Percentiles rank a stretch among this genome's conserved stretches.
These are phyloP conservation scores for Philereme transversata DNA, from an alignment of 2,888 invertebrate species.

Conservation along the genomic window DNA sequence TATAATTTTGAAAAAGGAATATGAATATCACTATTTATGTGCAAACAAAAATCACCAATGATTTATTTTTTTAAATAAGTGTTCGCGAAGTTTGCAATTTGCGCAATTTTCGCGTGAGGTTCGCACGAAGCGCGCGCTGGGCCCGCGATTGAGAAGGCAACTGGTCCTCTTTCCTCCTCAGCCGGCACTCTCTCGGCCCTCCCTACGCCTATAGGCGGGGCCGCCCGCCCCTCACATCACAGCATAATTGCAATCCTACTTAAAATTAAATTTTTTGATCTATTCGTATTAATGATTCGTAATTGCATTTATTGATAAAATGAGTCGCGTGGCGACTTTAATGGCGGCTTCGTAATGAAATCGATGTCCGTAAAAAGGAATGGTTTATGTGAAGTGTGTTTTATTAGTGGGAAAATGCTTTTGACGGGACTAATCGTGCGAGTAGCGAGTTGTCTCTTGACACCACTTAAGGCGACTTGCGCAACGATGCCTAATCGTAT, in stretches of 20 bases:
- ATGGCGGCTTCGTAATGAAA: constrained; percentile 45
- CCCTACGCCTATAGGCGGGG: constrained; percentile 76
- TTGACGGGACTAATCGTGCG: constrained; percentile 25
- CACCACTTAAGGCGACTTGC: no score
- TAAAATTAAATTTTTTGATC: constrained; percentile 68
- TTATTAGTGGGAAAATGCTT: constrained; percentile 20
- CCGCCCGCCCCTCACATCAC: constrained; percentile 53
- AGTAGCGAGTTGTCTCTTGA: constrained; percentile 16
- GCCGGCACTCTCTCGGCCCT: constrained; percentile 62
- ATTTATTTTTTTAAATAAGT: not conserved
- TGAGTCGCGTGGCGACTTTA: constrained; percentile 37
- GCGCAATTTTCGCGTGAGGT: constrained; percentile 55
- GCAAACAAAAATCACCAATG: no score
- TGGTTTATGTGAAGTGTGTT: constrained; percentile 17
- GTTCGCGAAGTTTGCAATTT: constrained; percentile 41
- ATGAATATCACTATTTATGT: not conserved
- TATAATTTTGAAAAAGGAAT: constrained; percentile 12
- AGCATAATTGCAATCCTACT: constrained; percentile 54
- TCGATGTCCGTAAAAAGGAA: constrained; percentile 28
- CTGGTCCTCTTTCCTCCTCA: constrained; percentile 76
- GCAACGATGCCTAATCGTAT: no score
- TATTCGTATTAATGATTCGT: constrained; percentile 72
- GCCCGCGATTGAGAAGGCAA: constrained; percentile 71
- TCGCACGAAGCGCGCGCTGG: constrained; percentile 69
- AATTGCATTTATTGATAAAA: constrained; percentile 74